These are phyloP conservation scores for Amiota minor DNA, from an alignment of 2,888 invertebrate species.

Conservation along the genomic window DNA sequence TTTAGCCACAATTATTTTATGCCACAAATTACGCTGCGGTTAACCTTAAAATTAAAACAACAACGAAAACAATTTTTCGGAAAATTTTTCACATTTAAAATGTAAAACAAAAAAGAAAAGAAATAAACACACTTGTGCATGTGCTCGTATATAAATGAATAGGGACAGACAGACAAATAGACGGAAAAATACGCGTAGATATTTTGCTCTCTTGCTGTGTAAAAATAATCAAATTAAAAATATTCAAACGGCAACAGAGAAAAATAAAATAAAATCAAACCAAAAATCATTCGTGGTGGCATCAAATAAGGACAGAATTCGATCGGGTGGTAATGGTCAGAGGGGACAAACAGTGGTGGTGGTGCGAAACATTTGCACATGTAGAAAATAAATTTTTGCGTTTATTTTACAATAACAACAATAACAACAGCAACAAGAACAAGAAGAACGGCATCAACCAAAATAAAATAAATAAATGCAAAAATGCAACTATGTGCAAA, in stretches of 20 bases:
- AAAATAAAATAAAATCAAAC: constrained; percentile 33
- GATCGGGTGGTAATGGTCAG: neutral
- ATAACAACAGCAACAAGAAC: neutral
- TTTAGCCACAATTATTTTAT: constrained; percentile 54
- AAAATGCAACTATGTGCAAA: constrained; percentile 10
- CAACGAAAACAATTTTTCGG: constrained; percentile 63
- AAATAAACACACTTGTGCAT: constrained; percentile 21
- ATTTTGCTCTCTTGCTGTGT: constrained; percentile 24
- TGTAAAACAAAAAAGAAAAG: constrained; percentile 2
- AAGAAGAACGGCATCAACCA: neutral
- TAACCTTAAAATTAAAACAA: constrained; percentile 70
- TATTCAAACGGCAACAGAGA: constrained; percentile 31
- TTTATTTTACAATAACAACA: constrained; percentile 14
- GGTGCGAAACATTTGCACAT: constrained; percentile 14
- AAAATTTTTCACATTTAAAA: neutral
- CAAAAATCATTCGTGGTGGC: neutral
- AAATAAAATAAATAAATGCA: constrained; percentile 14
- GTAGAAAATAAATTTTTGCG: constrained; percentile 12
- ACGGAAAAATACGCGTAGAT: neutral
- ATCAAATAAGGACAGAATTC: neutral
- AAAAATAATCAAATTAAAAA: constrained; percentile 70
- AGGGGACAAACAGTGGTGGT: neutral
- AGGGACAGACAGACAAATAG: neutral
- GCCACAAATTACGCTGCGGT: constrained; percentile 69
- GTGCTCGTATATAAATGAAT: neutral